A percentile compares a stretch with the other conserved stretches of the same genome.
phyloP scores from a whole-genome alignment of 2,797 vertebrate genomes.

The Arremon brunneinucha region DNA sequence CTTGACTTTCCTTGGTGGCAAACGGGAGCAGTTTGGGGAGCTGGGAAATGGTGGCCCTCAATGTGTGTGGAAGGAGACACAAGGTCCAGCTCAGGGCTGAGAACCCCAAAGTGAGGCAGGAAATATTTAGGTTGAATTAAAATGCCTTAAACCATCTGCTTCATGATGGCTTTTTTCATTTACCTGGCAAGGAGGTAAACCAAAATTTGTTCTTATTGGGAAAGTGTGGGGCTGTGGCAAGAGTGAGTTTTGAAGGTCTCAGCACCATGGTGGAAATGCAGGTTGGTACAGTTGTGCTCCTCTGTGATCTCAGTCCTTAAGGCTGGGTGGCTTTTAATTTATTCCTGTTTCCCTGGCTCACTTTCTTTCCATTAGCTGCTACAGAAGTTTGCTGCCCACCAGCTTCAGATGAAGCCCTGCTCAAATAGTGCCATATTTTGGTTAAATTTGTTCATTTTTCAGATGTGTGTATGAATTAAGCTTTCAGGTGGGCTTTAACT shows the following conservation, averaged over 20 bases:
- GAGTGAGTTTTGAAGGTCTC: neutral
- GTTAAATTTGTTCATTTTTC: neutral
- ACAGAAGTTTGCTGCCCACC: neutral
- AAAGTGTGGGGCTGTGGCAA: neutral
- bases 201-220: neutral
- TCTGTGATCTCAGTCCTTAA: neutral
- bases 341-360: neutral
- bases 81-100: neutral
- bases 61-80: fast-evolving
- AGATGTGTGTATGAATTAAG: neutral
- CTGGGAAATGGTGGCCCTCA: neutral
- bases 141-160: neutral
- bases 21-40: neutral
- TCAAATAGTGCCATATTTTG: neutral
- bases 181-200: neutral
- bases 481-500: slow-evolving; percentile 33
- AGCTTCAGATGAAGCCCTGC: neutral
- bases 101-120: neutral
- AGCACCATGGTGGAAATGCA: fast-evolving
- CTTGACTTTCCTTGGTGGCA: slow-evolving; percentile 22
- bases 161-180: neutral
- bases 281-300: neutral
- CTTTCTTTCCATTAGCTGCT: neutral
- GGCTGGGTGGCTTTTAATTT: neutral
- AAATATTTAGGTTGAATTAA: neutral